A percentile compares a stretch with the other conserved stretches of the same genome.
These are phyloP conservation scores for Caenorhabditis japonica DNA, from an alignment of 2,888 invertebrate genomes.

Conservation along the genomic window DNA sequence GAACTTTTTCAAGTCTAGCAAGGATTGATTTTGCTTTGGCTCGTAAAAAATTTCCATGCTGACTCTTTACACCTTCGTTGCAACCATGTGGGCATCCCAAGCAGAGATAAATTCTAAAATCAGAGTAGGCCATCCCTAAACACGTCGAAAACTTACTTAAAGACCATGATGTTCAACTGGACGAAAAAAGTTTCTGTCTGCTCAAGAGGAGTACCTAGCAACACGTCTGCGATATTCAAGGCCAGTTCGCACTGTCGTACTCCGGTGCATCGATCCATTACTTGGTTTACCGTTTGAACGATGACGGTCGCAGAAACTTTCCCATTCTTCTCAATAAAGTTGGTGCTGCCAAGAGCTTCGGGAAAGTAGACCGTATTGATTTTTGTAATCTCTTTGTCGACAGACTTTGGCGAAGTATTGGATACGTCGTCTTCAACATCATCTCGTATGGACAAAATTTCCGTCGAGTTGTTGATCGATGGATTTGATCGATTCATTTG, in stretches of 20 bases:
- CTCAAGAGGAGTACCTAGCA: slow-evolving; percentile 87
- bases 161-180: slow-evolving; percentile 66
- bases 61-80: slow-evolving; percentile 85
- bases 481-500: slow-evolving; percentile 63
- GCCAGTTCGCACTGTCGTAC: slow-evolving; percentile 92
- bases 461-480: slow-evolving; percentile 64
- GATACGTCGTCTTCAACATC: slow-evolving; percentile 56
- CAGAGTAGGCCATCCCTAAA: too few species aligned
- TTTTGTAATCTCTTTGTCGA: slow-evolving; percentile 52
- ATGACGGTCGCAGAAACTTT: slow-evolving; percentile 92
- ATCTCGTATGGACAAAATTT: slow-evolving; percentile 63
- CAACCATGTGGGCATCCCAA: slow-evolving; percentile 96
- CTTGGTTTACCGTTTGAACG: slow-evolving; percentile 76
- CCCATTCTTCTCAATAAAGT: slow-evolving; percentile 94
- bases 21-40: slow-evolving; percentile 77
- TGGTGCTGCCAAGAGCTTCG: slow-evolving; percentile 80
- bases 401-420: slow-evolving; percentile 60
- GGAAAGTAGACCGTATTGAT: slow-evolving; percentile 51
- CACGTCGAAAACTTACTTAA: slow-evolving; percentile 47
- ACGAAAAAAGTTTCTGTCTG: slow-evolving; percentile 78
- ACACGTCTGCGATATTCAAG: slow-evolving; percentile 89
- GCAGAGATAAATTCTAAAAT: slow-evolving; percentile 86
- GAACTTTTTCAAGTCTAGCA: slow-evolving; percentile 59
- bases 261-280: slow-evolving; percentile 87
- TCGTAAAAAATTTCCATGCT: slow-evolving; percentile 90